phyloP scores from a whole-genome alignment of 2,888 invertebrate species.

The Rhamnusium bicolor region DNA sequence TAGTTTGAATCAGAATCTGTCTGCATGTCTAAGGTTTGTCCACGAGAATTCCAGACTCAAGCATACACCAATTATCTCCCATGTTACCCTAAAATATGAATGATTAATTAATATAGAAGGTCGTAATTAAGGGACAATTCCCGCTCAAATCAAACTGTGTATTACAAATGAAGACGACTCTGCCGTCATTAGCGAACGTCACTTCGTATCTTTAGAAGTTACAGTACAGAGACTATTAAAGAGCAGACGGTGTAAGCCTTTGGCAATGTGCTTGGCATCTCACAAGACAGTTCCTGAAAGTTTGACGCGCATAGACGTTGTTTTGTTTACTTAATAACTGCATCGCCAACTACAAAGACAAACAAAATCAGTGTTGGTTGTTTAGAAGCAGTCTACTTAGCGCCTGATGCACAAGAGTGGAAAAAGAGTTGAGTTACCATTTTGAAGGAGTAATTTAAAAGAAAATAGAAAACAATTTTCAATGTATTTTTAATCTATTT shows the following conservation, averaged over 20 bases:
- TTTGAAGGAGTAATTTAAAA: too few species aligned
- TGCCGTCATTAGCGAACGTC: conserved; percentile 7
- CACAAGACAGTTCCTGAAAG: conserved; percentile 33
- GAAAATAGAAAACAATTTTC: too few species aligned
- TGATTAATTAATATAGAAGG: conserved; percentile 26
- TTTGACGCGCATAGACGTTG: conserved; percentile 37
- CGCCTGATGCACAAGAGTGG: conserved; percentile 17
- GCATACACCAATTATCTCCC: neutral
- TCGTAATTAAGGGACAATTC: conserved; percentile 28
- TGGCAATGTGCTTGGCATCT: conserved; percentile 36
- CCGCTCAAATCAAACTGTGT: conserved; percentile 29
- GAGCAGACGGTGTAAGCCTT: conserved; percentile 22
- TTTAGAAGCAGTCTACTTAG: conserved; percentile 37
- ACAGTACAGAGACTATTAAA: conserved; percentile 18
- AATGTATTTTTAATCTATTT: too few species aligned
- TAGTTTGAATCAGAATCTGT: neutral
- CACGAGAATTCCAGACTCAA: neutral
- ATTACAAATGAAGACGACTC: conserved; percentile 21
- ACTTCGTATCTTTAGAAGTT: conserved; percentile 4
- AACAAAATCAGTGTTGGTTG: conserved; percentile 55
- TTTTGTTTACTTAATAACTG: conserved; percentile 38
- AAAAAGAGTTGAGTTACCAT: neutral
- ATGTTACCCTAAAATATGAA: conserved; percentile 9
- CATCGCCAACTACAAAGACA: conserved; percentile 53
- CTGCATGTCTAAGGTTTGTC: conserved; percentile 11